Base-by-base conservation (phyloP, 2,797 vertebrate genomes). In the Lophius americanus region DNA sequence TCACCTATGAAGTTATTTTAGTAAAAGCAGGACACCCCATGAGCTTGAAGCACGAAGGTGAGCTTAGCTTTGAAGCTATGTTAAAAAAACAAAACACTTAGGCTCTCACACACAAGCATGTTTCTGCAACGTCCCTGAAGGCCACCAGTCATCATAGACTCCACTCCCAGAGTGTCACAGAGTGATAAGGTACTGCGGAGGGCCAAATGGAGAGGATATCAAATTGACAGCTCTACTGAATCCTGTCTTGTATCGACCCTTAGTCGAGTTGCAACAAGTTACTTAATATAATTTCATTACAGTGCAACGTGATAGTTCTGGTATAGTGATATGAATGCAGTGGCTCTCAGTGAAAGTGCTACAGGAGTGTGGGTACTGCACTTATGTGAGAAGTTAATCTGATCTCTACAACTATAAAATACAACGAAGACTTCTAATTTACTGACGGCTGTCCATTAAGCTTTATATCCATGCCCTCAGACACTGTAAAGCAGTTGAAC, bases 211-310 rank as follows among this genome's bases (percentile, higher is more conserved):
- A 50, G 49, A 62, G 72, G 75, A 90, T 87, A 89, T 89, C 76
- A 57, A 86, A 90, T 78, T 74, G 72, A 79, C 65, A 73, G 49
- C 68, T 70, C 74, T 48, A 53, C 71, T 68, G 68, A 57, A 85
- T 81, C 54, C 47, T 1, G 11, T 68, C 65, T 73, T 65, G 48
- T 66, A 74, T 73, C 82, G 11, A 64, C 69, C 72, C 84, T 89
- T 76, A 75, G 67, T 56, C 50, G 56, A 75, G 71, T 44, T 72
- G 69, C 64, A 81, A 76, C 76, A 73, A 70, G 71, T 89, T 90
- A 89, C 87, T 88, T 65, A 76, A 88, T 90, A 81, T 78, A 51
- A 61, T 76, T 87, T 85, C 58, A 81, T 78, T 85, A 86, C 49
- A 66, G 47, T 67, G 75, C 55, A 82, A 79, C 58, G 69, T 75